Conservation (phyloP, 1,140 invertebrate species). For the Lycorma delicatula region DNA sequence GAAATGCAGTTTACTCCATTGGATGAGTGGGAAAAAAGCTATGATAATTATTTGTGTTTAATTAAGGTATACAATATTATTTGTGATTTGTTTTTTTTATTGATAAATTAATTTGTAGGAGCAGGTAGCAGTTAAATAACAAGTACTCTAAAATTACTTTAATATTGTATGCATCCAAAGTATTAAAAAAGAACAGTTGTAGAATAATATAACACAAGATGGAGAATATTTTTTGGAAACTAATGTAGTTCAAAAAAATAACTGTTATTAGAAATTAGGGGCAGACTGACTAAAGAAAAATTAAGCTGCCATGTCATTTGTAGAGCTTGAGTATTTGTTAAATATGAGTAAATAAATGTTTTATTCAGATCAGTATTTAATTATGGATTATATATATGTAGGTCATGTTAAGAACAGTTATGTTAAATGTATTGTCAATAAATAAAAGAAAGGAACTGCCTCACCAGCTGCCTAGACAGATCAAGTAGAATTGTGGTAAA, state of each 20-base stretch:
- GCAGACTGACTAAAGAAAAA: no score
- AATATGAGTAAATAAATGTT: no score
- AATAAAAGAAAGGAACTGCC: no score
- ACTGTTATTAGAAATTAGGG: no score
- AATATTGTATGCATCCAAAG: neutral
- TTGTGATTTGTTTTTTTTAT: neutral
- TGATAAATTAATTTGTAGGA: neutral
- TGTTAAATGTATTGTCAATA: no score
- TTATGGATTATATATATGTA: no score
- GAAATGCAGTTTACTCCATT: slow-evolving; percentile 60
- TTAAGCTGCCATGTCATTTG: no score
- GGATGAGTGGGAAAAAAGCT: slow-evolving; percentile 59
- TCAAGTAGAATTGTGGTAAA: no score
- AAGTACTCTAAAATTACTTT: neutral
- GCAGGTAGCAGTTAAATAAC: neutral
- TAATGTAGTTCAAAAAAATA: slow-evolving; percentile 1
- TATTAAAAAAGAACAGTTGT: neutral
- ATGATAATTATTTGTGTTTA: slow-evolving; percentile 53
- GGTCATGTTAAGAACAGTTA: no score
- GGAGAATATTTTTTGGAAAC: neutral
- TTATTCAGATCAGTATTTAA: no score
- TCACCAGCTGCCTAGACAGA: no score
- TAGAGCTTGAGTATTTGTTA: no score
- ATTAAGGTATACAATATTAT: slow-evolving; percentile 42
- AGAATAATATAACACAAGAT: neutral